Conservation (phyloP, 2,113 vertebrate species). For the Cebus imitator region DNA sequence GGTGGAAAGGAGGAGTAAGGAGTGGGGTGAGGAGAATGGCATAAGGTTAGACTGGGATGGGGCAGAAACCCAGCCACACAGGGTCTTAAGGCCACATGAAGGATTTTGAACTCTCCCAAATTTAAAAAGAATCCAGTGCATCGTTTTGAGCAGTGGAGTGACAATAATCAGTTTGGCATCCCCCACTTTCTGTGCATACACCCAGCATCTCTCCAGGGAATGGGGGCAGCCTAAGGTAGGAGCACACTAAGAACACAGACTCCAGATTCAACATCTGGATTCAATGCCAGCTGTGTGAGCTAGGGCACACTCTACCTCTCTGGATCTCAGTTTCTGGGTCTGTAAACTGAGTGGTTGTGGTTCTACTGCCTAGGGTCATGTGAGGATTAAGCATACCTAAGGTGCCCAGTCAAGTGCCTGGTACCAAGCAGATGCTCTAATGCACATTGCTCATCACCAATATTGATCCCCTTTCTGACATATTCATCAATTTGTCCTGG, state of each 20-base stretch:
- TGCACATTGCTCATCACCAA: fast-evolving
- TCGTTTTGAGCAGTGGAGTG: not conserved
- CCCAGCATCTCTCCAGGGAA: not conserved
- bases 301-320: not conserved
- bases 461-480: not conserved
- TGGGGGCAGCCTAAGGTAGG: not conserved
- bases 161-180: not conserved
- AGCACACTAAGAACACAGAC: not conserved
- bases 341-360: not conserved
- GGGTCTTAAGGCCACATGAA: not conserved
- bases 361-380: not conserved
- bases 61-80: not conserved
- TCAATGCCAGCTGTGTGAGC: not conserved
- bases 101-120: not conserved
- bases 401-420: not conserved
- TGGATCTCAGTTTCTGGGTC: not conserved
- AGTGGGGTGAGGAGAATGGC: not conserved
- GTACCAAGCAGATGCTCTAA: not conserved
- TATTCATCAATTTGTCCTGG: not conserved
- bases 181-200: not conserved
- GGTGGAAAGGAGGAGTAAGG: not conserved
- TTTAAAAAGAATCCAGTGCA: not conserved
- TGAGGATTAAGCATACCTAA: not conserved
- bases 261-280: not conserved
- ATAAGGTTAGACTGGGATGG: fast-evolving